A percentile compares a stretch with the other conserved stretches of the same genome.
Evolutionary conservation across 1,140 invertebrate species (phyloP).

Genomic region (Psilanteris sp.): DNA sequence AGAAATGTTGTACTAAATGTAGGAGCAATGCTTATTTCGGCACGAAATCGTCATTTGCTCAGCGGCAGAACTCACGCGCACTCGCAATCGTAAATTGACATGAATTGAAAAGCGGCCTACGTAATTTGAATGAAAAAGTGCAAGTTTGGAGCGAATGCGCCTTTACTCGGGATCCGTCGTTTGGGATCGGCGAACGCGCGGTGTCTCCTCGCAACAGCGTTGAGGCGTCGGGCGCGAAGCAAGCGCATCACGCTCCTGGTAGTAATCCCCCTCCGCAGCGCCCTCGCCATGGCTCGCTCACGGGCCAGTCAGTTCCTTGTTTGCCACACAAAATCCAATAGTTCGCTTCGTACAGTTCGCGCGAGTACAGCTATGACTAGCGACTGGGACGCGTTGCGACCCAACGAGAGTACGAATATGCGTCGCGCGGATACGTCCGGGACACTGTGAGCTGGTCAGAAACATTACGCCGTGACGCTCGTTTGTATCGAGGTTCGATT

Average conservation of each 20-base stretch:
- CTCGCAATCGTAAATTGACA: too few species aligned
- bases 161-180: too few species aligned
- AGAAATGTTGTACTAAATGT: too few species aligned
- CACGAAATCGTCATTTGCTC: too few species aligned
- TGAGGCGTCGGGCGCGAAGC: background rate
- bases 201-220: background rate
- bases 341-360: conserved; percentile 76
- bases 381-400: conserved; percentile 35
- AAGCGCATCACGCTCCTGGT: conserved; percentile 56
- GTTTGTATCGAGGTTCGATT: too few species aligned
- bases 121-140: too few species aligned
- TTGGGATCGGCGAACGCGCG: too few species aligned
- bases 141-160: too few species aligned
- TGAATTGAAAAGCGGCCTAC: too few species aligned
- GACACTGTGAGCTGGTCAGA: conserved; percentile 6
- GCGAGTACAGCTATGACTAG: conserved; percentile 71
- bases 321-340: conserved; percentile 81
- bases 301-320: conserved; percentile 80
- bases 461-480: too few species aligned
- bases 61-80: too few species aligned
- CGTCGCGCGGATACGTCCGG: conserved; percentile 30
- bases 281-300: conserved; percentile 69
- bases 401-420: conserved; percentile 42
- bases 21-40: too few species aligned
- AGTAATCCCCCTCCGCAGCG: conserved; percentile 63